These are phyloP conservation scores for Lepidostoma basale DNA, from an alignment of 1,140 invertebrate species.

Conservation along the genomic window DNA sequence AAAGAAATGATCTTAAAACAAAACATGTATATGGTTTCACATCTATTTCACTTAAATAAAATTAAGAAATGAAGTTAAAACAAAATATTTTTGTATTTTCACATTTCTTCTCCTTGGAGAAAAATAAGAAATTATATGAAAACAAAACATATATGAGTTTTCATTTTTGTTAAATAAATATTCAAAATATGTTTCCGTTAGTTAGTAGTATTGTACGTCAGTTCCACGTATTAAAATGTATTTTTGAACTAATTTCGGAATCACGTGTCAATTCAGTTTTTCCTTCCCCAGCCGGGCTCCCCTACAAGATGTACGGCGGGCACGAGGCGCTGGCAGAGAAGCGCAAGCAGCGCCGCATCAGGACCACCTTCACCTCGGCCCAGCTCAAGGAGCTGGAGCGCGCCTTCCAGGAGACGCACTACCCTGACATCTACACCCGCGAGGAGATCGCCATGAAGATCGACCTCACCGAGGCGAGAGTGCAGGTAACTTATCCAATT, in stretches of 20 bases:
- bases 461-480: slow-evolving; percentile 96
- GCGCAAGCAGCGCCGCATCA: slow-evolving; percentile 89
- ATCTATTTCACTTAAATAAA: no score
- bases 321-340: slow-evolving; percentile 88
- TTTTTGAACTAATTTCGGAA: slow-evolving; percentile 20
- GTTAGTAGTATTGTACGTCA: no score
- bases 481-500: slow-evolving; percentile 76
- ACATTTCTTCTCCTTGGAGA: no score
- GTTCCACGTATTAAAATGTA: no score
- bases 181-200: no score
- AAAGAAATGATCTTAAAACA: no score
- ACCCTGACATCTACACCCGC: slow-evolving; percentile 98
- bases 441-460: slow-evolving; percentile 99
- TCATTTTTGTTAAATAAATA: no score
- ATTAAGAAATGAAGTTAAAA: no score
- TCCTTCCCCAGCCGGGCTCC: slow-evolving; percentile 54
- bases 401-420: slow-evolving; percentile 97
- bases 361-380: slow-evolving; percentile 95
- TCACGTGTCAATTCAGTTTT: slow-evolving; percentile 16
- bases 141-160: no score
- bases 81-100: no score
- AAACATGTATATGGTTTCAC: no score
- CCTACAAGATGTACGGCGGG: slow-evolving; percentile 86
- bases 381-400: slow-evolving; percentile 96
- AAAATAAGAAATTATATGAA: no score